phyloP scores from a whole-genome alignment of 2,113 vertebrate genomes.

The Macaca fascicularis region DNA sequence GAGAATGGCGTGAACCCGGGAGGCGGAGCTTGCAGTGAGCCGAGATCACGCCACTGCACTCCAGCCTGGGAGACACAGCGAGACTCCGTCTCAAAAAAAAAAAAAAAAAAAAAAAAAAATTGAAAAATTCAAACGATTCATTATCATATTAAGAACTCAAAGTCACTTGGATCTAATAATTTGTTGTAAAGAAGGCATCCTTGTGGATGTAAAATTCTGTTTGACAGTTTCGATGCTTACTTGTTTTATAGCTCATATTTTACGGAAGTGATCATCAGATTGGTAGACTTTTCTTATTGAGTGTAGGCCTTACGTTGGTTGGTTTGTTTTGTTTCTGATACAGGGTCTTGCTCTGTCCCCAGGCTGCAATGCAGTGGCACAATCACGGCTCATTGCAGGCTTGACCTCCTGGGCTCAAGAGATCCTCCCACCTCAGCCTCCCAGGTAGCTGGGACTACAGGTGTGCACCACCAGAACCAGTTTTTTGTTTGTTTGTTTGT shows the following conservation, averaged over 20 bases:
- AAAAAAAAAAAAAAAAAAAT: background rate
- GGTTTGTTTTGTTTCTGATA: background rate
- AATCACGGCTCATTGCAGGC: background rate
- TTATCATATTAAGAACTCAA: background rate
- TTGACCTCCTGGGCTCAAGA: background rate
- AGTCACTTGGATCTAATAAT: slow-evolving; percentile 22
- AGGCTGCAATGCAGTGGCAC: background rate
- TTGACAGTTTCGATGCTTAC: background rate
- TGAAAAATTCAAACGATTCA: slow-evolving; percentile 39
- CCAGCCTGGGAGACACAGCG: too few species aligned
- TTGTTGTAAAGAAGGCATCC: background rate
- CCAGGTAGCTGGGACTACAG: background rate
- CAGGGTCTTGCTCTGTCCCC: background rate
- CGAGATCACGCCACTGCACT: too few species aligned
- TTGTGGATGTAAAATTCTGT: background rate
- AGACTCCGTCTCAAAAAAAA: too few species aligned
- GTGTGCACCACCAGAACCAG: background rate
- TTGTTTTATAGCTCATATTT: slow-evolving; percentile 3
- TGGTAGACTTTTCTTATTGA: background rate
- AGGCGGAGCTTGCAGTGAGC: too few species aligned
- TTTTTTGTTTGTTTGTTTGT: background rate
- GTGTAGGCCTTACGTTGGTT: background rate
- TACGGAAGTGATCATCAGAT: background rate
- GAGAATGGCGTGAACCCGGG: too few species aligned
- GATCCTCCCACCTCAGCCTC: background rate